Percentiles rank a stretch among this genome's conserved stretches.
Evolutionary conservation across 2,888 invertebrate species (phyloP).

Genomic region (Drepana falcataria): DNA sequence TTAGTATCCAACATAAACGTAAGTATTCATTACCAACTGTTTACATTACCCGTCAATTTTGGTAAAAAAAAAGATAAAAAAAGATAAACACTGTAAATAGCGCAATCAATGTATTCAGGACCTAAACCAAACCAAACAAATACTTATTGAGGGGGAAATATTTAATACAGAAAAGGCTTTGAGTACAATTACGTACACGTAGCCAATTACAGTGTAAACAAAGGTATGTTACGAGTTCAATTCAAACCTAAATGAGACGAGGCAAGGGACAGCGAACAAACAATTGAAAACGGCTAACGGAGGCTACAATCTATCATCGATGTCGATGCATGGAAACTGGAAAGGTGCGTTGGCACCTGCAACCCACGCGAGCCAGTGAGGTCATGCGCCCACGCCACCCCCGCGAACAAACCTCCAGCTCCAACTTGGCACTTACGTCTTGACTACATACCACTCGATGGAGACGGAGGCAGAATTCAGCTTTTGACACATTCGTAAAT

Average conservation of each 20-base stretch:
- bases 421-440: slow-evolving; percentile 6
- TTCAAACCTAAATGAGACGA: neutral
- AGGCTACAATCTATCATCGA: slow-evolving; percentile 33
- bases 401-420: slow-evolving; percentile 22
- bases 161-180: neutral
- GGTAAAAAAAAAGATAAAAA: too few species aligned
- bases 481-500: slow-evolving; percentile 20
- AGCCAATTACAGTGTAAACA: neutral
- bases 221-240: neutral
- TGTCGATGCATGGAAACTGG: slow-evolving; percentile 53
- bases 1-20: too few species aligned
- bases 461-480: slow-evolving; percentile 19
- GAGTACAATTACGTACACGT: neutral
- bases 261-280: slow-evolving; percentile 30
- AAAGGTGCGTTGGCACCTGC: slow-evolving; percentile 74
- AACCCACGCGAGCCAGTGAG: slow-evolving; percentile 60
- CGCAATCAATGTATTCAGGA: too few species aligned
- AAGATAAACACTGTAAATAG: neutral
- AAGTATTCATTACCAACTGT: too few species aligned
- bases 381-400: slow-evolving; percentile 55
- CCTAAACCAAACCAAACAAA: too few species aligned
- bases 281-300: slow-evolving; percentile 29
- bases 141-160: too few species aligned
- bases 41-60: too few species aligned
- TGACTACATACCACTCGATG: slow-evolving; percentile 10